Evolutionary conservation across 2,888 invertebrate genomes (phyloP), one percentile per base, ranked within the genome.

Genomic region (Drymonia ruficornis): DNA sequence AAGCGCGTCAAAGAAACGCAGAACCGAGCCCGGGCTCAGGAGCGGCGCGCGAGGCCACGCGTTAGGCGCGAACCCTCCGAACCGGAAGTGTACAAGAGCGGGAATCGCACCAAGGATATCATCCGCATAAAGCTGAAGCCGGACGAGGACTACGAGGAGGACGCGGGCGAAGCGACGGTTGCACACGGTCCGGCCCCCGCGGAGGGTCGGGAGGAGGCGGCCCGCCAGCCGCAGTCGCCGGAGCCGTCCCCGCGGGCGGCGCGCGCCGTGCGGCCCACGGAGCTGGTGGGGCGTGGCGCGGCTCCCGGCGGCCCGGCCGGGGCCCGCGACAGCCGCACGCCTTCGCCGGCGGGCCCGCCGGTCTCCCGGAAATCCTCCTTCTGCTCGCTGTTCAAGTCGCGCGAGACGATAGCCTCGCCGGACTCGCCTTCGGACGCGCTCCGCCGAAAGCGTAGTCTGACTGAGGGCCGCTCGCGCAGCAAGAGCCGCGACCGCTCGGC

Each of bases 291-390:
- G 50, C 71, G 76, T 11, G 91, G 91, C 62, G 82, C 87, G 0
- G 74, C 56, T 7, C 61, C 61, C 15, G 67, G 61, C 38, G 73
- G 50, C 47, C 72, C 59, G 13, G 84, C 72, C 45, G 56, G 59
- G 2, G 54, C 59, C 4, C 78, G 83, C 9, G 79, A 75, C 50
- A 79, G 84, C 40, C 81, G 94, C 29, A 94, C 94, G 0, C 96
- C 97, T 0, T 97, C 97, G 1, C 96, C 97, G 0, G 71, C 94
- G 0, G 94, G 94, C 0, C 88, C 88, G 0, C 93, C 94, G 0
- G 93, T 94, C 0, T 96, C 97, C 0, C 93, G 97, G 40, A 96
- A 96, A 81, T 96, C 96, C 70, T 97, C 97, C 34, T 96, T 97
- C 77, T 95, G 96, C 55, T 96, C 96, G 4, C 84, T 97, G 44